A percentile compares a stretch with the other conserved stretches of the same genome.
phyloP scores from a whole-genome alignment of 2,888 invertebrate genomes.

The Habroteleia sp. region DNA sequence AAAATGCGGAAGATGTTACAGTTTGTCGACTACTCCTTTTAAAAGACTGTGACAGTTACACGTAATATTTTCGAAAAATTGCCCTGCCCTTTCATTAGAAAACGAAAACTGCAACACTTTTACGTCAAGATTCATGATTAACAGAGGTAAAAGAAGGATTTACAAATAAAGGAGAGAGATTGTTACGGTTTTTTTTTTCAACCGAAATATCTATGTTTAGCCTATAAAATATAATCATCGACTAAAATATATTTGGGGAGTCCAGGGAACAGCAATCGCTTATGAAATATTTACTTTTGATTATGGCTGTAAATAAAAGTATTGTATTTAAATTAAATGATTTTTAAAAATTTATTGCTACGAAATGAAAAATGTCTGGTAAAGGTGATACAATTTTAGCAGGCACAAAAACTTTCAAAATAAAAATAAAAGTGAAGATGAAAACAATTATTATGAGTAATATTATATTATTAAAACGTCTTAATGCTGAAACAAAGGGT shows the following conservation, averaged over 20 bases:
- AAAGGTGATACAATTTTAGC: slow-evolving; percentile 33
- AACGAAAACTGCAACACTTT: slow-evolving; percentile 53
- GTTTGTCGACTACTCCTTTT: slow-evolving; percentile 2
- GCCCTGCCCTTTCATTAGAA: slow-evolving; percentile 18
- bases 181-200: slow-evolving; percentile 33
- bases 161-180: background rate
- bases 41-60: slow-evolving; percentile 46
- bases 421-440: too few relatives aligned
- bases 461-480: too few relatives aligned
- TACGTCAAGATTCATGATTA: slow-evolving; percentile 29
- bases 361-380: background rate
- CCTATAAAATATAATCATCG: slow-evolving; percentile 49
- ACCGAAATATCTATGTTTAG: slow-evolving; percentile 1
- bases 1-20: slow-evolving; percentile 35
- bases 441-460: too few relatives aligned
- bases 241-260: slow-evolving; percentile 5
- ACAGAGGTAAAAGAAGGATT: slow-evolving; percentile 35
- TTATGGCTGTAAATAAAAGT: slow-evolving; percentile 51
- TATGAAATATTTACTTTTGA: slow-evolving; percentile 46
- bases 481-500: too few relatives aligned
- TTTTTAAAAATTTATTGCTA: slow-evolving; percentile 23
- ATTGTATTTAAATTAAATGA: slow-evolving; percentile 19
- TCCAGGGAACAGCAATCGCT: slow-evolving; percentile 9
- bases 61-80: slow-evolving; percentile 55
- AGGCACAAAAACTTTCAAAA: too few relatives aligned